Evolutionary conservation across 2,797 vertebrate genomes (phyloP), one percentile per base, ranked within the genome.

Genomic region (Pelochelys cantorii): DNA sequence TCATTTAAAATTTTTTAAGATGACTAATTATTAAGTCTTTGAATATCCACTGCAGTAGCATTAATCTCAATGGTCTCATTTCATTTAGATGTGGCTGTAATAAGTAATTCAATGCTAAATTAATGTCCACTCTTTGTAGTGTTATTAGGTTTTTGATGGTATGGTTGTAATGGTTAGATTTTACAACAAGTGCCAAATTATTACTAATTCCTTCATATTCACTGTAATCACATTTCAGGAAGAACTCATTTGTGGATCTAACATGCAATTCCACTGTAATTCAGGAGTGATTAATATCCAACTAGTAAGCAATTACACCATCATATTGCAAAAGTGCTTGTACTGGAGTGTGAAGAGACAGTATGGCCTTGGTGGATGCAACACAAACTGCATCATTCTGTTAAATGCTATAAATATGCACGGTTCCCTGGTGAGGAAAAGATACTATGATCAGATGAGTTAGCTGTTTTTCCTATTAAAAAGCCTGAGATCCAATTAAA

Each of bases 201-300:
- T 94, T 95, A 97, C 95, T 95, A 94, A 96, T 97, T 97, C 94
- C 84, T 96, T 91, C 79, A 29, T 93, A 97, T 94, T 96, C 88
- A 92, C 93, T 94, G 90, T 75, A 96, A 95, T 31, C 94, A 93
- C 86, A 96, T 96, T 93, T 86, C 42, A 95, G 95, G 95, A 90
- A 96, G 93, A 95, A 84, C 88, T 81, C 83, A 88, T 80, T 91
- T 93, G 42, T 90, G 91, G 84, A 54, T 92, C 74, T 84, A 92
- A 84, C 95, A 95, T 88, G 88, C 59, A 97, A 95, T 92, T 94
- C 48, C 81, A 94, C 84, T 94, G 89, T 95, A 96, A 93, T 96
- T 81, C 83, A 93, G 74, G 80, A 81, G 53, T 93, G 93, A 96
- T 96, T 96, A 96, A 93, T 90, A 83, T 92, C 89, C 86, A 89